Conservation (phyloP, 2,888 invertebrate species). For the Thymelicus lineola region DNA sequence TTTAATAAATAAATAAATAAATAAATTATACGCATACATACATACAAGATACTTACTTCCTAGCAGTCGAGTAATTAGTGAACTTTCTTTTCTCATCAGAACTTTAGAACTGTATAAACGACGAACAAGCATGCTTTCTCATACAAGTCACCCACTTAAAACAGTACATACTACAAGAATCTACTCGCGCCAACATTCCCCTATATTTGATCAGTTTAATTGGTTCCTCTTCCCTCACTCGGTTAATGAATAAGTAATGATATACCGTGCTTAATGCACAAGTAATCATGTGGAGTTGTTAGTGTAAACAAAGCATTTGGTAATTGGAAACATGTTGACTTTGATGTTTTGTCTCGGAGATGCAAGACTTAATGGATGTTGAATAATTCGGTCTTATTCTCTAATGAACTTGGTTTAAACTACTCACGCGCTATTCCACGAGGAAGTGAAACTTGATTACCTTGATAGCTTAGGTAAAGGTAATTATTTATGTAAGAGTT, state of each 20-base stretch:
- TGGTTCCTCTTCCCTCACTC: constrained; percentile 49
- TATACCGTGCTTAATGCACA: constrained; percentile 58
- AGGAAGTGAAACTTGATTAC: not conserved
- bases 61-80: too few relatives aligned
- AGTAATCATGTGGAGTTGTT: constrained; percentile 68
- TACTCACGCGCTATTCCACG: not conserved
- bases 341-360: constrained; percentile 17
- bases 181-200: constrained; percentile 35
- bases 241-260: constrained; percentile 57
- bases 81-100: too few relatives aligned
- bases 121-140: too few relatives aligned
- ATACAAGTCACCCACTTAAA: not conserved
- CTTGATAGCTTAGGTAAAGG: not conserved
- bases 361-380: constrained; percentile 10
- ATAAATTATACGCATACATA: too few relatives aligned
- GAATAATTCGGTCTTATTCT: not conserved
- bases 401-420: not conserved
- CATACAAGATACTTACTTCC: too few relatives aligned
- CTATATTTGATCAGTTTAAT: constrained; percentile 67
- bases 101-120: too few relatives aligned
- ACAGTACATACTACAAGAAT: not conserved
- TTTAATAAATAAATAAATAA: too few relatives aligned
- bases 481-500: too few relatives aligned
- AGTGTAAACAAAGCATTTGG: constrained; percentile 69
- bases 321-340: constrained; percentile 52